A percentile compares a stretch with the other conserved stretches of the same genome.
phyloP scores from a whole-genome alignment of 2,888 invertebrate species.

The Lasiommata megera region DNA sequence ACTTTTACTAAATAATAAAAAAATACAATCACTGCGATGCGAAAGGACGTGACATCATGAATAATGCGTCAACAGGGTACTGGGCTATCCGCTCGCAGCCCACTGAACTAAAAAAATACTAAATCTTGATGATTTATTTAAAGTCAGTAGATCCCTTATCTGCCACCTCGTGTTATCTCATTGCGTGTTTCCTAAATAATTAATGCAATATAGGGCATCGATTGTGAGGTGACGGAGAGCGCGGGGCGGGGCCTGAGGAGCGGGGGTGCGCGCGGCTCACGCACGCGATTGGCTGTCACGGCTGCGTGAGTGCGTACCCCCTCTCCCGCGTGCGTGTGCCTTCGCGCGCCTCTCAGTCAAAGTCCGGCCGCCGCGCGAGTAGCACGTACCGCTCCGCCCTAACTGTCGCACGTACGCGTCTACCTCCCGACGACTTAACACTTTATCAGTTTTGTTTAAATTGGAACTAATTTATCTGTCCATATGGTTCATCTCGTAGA shows the following conservation, averaged over 20 bases:
- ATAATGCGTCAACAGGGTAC: constrained; percentile 53
- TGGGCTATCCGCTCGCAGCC: not conserved
- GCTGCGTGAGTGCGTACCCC: constrained; percentile 79
- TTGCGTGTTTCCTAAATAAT: constrained; percentile 83
- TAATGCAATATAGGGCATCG: constrained; percentile 82
- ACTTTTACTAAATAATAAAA: constrained; percentile 17
- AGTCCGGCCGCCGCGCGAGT: constrained; percentile 57
- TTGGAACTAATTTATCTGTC: constrained; percentile 78
- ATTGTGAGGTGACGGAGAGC: constrained; percentile 77
- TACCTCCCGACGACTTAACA: constrained; percentile 47
- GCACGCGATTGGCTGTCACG: constrained; percentile 77
- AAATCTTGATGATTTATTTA: constrained; percentile 68
- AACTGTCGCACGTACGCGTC: constrained; percentile 62
- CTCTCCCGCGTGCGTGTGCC: constrained; percentile 72
- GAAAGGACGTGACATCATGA: constrained; percentile 52
- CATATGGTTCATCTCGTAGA: constrained; percentile 92
- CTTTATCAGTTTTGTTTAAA: constrained; percentile 52
- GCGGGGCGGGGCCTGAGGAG: constrained; percentile 62
- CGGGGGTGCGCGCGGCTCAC: constrained; percentile 80
- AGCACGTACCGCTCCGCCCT: constrained; percentile 52
- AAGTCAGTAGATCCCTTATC: constrained; percentile 74
- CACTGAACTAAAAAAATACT: constrained; percentile 39
- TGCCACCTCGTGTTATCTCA: constrained; percentile 80
- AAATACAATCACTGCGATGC: constrained; percentile 37
- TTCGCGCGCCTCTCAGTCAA: constrained; percentile 68